Percentiles rank a stretch among this genome's conserved stretches.
Evolutionary conservation across 2,888 invertebrate genomes (phyloP).

Genomic region (Rotaria socialis): DNA sequence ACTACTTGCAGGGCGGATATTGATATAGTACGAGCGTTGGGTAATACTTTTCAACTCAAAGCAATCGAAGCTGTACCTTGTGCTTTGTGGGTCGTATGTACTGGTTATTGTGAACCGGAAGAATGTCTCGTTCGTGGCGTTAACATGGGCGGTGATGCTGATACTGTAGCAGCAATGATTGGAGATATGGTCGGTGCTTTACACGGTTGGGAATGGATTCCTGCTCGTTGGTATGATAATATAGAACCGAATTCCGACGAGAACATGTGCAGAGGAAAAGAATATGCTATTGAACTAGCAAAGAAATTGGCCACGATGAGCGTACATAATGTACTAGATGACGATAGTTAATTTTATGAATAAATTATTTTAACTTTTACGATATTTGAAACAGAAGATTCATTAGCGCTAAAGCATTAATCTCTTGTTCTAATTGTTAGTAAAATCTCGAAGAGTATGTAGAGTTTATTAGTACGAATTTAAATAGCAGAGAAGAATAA

Average conservation of each 20-base stretch:
- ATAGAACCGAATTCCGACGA: background rate
- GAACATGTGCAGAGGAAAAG: background rate
- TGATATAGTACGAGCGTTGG: background rate
- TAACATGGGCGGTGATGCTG: slow-evolving; percentile 12
- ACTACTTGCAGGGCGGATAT: background rate
- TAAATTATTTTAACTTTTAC: background rate
- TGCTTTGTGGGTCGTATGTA: background rate
- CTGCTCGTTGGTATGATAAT: background rate
- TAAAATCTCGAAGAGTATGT: no score
- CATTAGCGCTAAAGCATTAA: no score
- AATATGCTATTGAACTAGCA: background rate
- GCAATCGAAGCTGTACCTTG: slow-evolving; percentile 11
- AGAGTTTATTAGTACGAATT: no score
- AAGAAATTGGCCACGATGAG: background rate
- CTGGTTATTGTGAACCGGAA: background rate
- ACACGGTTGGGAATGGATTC: background rate
- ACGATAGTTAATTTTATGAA: background rate
- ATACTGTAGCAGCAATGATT: background rate
- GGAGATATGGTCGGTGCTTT: background rate
- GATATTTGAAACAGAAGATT: no score
- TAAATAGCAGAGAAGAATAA: no score
- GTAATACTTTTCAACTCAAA: background rate
- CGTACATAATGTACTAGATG: background rate
- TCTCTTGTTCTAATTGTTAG: no score
- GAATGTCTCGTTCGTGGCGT: background rate